A percentile compares a stretch with the other conserved stretches of the same genome.
Evolutionary conservation across 2,113 vertebrate genomes (phyloP).

Genomic region (Ornithorhynchus anatinus): DNA sequence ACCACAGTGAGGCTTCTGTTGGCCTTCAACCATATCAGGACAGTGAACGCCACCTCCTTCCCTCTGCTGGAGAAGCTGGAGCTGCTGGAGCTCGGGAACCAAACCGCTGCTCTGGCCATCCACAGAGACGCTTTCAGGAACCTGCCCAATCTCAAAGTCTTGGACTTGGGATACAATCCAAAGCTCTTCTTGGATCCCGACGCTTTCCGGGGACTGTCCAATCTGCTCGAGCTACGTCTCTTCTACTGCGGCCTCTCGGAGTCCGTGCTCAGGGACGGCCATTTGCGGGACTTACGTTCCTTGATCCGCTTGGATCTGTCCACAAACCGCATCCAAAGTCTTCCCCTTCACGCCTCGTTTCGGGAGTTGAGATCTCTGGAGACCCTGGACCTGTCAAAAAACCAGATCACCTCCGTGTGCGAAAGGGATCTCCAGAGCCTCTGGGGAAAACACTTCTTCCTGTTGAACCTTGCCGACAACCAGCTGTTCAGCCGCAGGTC

Average conservation of each 20-base stretch:
- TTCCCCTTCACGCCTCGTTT: slow-evolving; percentile 81
- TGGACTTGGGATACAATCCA: slow-evolving; percentile 70
- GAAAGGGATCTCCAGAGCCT: slow-evolving; percentile 79
- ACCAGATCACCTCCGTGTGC: slow-evolving; percentile 73
- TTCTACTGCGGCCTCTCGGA: slow-evolving; percentile 65
- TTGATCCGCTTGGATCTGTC: slow-evolving; percentile 75
- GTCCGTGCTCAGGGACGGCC: slow-evolving; percentile 72
- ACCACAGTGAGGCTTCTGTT: slow-evolving; percentile 70
- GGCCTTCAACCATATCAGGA: slow-evolving; percentile 70
- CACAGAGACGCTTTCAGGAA: slow-evolving; percentile 77
- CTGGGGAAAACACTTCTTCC: slow-evolving; percentile 72
- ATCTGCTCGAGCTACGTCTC: slow-evolving; percentile 68
- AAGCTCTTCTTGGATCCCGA: slow-evolving; percentile 70
- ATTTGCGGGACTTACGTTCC: slow-evolving; percentile 76
- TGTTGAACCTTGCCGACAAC: slow-evolving; percentile 67
- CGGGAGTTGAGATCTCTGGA: slow-evolving; percentile 67
- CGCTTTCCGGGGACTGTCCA: slow-evolving; percentile 78
- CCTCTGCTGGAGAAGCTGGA: slow-evolving; percentile 61
- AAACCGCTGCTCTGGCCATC: slow-evolving; percentile 65
- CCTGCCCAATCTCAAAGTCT: slow-evolving; percentile 66
- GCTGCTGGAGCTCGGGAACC: slow-evolving; percentile 66
- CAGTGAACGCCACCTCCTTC: slow-evolving; percentile 72
- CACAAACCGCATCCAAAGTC: slow-evolving; percentile 67
- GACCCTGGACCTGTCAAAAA: slow-evolving; percentile 69
- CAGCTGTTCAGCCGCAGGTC: neutral